Evolutionary conservation across 2,797 vertebrate genomes (phyloP).

Genomic region (Pempheris klunzingeri): DNA sequence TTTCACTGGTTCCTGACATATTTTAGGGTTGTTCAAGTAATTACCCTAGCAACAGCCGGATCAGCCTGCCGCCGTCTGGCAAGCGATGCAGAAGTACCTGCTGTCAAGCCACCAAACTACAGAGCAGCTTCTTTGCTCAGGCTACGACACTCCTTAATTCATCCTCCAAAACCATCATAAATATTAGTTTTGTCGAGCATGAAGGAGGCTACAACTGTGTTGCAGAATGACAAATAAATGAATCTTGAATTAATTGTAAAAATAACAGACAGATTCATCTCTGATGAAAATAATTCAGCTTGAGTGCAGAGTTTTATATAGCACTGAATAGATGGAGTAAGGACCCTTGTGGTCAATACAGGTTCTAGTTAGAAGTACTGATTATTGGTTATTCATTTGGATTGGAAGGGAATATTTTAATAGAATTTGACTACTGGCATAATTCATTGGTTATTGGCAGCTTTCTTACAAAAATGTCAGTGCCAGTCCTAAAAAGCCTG

Average conservation of each 20-base stretch:
- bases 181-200: too few species aligned
- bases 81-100: too few species aligned
- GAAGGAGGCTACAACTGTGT: too few species aligned
- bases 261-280: background rate
- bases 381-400: conserved; percentile 20
- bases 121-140: too few species aligned
- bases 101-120: too few species aligned
- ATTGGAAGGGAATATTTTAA: background rate
- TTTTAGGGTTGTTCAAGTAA: background rate
- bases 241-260: background rate
- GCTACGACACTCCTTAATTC: too few species aligned
- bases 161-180: too few species aligned
- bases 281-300: background rate
- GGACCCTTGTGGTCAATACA: background rate
- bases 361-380: background rate
- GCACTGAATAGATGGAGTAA: background rate
- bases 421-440: conserved; percentile 13
- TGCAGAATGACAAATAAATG: too few species aligned
- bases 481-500: conserved; percentile 15
- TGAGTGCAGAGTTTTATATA: background rate
- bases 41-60: too few species aligned
- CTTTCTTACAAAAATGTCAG: background rate
- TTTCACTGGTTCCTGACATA: background rate
- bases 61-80: too few species aligned
- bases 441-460: conserved; percentile 3